Evolutionary conservation across 2,888 invertebrate genomes (phyloP).

Genomic region (Amorpha juglandis): DNA sequence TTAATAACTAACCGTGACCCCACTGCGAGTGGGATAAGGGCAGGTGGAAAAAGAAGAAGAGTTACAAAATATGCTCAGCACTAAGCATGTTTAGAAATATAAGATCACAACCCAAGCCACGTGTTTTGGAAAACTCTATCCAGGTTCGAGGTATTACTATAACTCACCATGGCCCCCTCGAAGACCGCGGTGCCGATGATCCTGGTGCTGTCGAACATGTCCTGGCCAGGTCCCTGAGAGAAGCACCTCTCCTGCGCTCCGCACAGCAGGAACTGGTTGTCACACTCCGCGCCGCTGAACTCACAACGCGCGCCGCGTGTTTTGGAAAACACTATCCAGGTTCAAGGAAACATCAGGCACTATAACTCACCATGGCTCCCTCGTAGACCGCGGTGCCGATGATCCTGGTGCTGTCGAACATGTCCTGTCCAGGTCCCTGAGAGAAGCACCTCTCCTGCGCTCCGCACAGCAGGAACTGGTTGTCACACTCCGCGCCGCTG

Average conservation of each 20-base stretch:
- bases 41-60: no score
- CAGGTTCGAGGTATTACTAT: no score
- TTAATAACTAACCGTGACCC: no score
- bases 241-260: conserved; percentile 86
- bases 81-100: no score
- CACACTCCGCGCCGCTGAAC: conserved; percentile 88
- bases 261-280: conserved; percentile 87
- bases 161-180: conserved; percentile 84
- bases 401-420: conserved; percentile 92
- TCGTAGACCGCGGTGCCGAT: conserved; percentile 88
- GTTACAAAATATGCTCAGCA: no score
- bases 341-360: no score
- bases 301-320: conserved; percentile 46
- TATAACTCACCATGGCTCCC: conserved; percentile 83
- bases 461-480: conserved; percentile 86
- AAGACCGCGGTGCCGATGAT: conserved; percentile 89
- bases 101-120: no score
- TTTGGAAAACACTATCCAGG: no score
- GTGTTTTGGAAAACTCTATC: no score
- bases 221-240: conserved; percentile 90
- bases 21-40: no score
- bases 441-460: conserved; percentile 87
- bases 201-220: conserved; percentile 92
- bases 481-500: conserved; percentile 88
- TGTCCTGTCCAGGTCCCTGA: conserved; percentile 90